Conservation (phyloP, 1,140 invertebrate genomes). For the Sinella curviseta region DNA sequence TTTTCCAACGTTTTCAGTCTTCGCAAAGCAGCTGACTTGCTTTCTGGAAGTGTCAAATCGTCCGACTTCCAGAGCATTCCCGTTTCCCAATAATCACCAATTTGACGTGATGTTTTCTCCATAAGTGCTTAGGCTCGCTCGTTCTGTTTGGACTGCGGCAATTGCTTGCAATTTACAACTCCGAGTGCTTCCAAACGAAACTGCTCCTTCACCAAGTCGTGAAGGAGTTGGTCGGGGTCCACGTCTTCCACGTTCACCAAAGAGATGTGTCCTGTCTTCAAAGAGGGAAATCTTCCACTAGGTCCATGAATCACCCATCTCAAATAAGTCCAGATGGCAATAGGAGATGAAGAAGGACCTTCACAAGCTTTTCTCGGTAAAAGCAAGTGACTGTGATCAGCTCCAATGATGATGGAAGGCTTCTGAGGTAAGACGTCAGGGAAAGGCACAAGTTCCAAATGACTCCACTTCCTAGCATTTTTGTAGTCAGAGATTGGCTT, state of each 20-base stretch:
- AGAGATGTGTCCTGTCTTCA: background rate
- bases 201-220: slow-evolving; percentile 24
- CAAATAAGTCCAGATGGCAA: background rate
- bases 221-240: background rate
- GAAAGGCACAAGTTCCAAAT: background rate
- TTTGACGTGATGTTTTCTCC: background rate
- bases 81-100: slow-evolving; percentile 11
- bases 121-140: background rate
- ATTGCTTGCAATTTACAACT: background rate
- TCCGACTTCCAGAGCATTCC: slow-evolving; percentile 30
- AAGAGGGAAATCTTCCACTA: background rate
- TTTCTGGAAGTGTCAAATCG: background rate
- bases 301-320: background rate
- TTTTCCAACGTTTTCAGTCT: background rate
- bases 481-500: background rate
- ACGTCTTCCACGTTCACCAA: background rate
- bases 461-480: background rate
- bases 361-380: background rate
- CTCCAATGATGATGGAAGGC: background rate
- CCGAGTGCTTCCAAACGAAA: slow-evolving; percentile 34
- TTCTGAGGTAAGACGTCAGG: background rate
- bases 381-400: background rate
- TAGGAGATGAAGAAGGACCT: background rate
- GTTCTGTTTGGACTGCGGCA: slow-evolving; percentile 27
- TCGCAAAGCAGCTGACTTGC: background rate